Base-by-base conservation (phyloP, 2,888 invertebrate genomes). In the Malacosoma neustria region DNA sequence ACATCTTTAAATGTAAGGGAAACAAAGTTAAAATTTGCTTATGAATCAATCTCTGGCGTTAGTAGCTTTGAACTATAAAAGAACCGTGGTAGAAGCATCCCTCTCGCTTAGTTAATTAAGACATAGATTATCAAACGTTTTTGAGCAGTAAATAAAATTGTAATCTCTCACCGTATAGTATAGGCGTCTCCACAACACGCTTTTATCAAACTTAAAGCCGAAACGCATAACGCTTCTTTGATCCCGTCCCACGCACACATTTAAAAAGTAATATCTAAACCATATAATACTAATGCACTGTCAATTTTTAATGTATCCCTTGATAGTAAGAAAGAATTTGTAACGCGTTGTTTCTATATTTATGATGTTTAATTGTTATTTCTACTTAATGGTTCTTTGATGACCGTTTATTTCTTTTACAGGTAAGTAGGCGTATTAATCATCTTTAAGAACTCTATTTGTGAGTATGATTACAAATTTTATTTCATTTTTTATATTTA, bases 101-200 rank as follows among this genome's bases (percentile, higher is more conserved):
- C 72, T 70, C 76, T 72, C 76, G 77, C 75, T 77, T 67, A 67
- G 81, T 84, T 85, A 85, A 85, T 85, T 84, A 85, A 85, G 85
- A 85, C 84, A 80, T 82, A 80, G 75, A 81, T 84, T 84, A 85
- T 82, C 80, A 72, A 82, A 75, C 77, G 77, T 74, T 80, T 80
- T 74, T 62, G 72, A 69, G 84, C 68, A 77, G 82, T 84, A 84
- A 85, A 85, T 82, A 84, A 82, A 85, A 75, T 67, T 72, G 66
- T 81, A 81, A 85, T 84, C 84, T 82, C 62, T 67, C 61, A 65
- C 68, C 55, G 64, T 72, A 70, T 66, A 66, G 67, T 59, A 72
- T 62, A 77, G 80, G 80, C 82, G 82, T 80, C 82, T 79, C 66
- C 42, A 69, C 64, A 74, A 73, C 79, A 75, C 77, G 66, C 61